phyloP scores from a whole-genome alignment of 2,888 invertebrate genomes.

The Taphrorychus bicolor region DNA sequence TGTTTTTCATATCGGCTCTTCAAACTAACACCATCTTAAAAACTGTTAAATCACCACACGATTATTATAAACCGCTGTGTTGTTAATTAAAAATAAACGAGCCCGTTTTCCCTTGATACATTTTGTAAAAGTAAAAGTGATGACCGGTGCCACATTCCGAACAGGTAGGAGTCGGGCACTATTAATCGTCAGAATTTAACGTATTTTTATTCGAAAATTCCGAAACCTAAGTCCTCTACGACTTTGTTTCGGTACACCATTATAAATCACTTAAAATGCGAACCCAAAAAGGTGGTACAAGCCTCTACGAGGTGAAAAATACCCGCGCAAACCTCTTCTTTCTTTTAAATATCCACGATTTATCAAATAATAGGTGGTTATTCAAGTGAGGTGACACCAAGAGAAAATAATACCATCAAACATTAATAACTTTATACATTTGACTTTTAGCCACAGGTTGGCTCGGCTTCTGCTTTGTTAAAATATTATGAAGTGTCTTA shows the following conservation, averaged over 20 bases:
- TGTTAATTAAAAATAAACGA: slow-evolving; percentile 37
- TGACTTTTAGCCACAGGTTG: slow-evolving; percentile 25
- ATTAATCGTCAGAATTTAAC: slow-evolving; percentile 36
- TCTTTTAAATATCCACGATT: slow-evolving; percentile 33
- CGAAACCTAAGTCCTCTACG: slow-evolving; percentile 31
- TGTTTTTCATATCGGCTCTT: not conserved
- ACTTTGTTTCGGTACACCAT: slow-evolving; percentile 26
- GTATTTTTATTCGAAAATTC: slow-evolving; percentile 37
- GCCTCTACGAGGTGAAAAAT: slow-evolving; percentile 35
- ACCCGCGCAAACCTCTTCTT: slow-evolving; percentile 26
- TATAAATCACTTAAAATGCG: slow-evolving; percentile 35
- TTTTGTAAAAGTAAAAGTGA: slow-evolving; percentile 39
- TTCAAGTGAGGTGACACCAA: slow-evolving; percentile 34
- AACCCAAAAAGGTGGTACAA: slow-evolving; percentile 37
- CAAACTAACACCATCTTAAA: slow-evolving; percentile 27
- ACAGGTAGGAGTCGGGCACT: slow-evolving; percentile 32
- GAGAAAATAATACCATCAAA: slow-evolving; percentile 50
- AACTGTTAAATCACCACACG: slow-evolving; percentile 36
- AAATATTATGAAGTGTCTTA: slow-evolving; percentile 38
- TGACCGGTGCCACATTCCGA: slow-evolving; percentile 34
- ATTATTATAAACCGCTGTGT: slow-evolving; percentile 32
- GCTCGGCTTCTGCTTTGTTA: slow-evolving; percentile 37
- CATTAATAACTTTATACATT: slow-evolving; percentile 53
- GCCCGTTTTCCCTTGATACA: slow-evolving; percentile 26
- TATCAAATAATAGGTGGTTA: slow-evolving; percentile 36